phyloP scores from a whole-genome alignment of 2,888 invertebrate species.

The Cosmorhoe ocellata region DNA sequence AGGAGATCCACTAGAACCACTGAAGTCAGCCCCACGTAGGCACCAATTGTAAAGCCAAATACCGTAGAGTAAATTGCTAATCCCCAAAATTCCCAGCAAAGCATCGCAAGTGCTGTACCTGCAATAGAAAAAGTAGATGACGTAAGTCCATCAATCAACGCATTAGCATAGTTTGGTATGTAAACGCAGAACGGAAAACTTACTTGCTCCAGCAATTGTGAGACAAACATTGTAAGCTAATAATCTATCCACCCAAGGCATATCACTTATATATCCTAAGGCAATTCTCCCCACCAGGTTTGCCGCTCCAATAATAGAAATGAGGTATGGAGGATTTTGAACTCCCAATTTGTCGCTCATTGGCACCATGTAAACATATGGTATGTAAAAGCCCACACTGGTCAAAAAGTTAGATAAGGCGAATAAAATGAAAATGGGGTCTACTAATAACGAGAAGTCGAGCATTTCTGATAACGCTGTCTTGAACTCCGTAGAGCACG shows the following conservation, averaged over 20 bases:
- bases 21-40: conserved; percentile 98
- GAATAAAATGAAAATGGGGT: conserved; percentile 94
- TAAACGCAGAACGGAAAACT: conserved; percentile 59
- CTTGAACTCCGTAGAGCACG: conserved; percentile 86
- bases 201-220: conserved; percentile 93
- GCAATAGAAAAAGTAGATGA: conserved; percentile 43
- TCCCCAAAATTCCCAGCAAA: conserved; percentile 87
- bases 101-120: conserved; percentile 92
- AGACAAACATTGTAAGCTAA: conserved; percentile 94
- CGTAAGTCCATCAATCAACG: background rate
- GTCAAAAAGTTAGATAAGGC: conserved; percentile 96
- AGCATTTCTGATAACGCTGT: conserved; percentile 91
- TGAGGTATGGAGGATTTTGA: conserved; percentile 85
- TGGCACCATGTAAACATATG: conserved; percentile 92
- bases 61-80: conserved; percentile 89
- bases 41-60: conserved; percentile 96
- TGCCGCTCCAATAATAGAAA: conserved; percentile 92
- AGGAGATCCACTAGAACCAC: conserved; percentile 97
- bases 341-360: conserved; percentile 86
- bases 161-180: background rate
- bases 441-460: conserved; percentile 91
- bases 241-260: conserved; percentile 95
- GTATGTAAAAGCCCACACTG: conserved; percentile 96
- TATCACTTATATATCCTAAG: conserved; percentile 93
- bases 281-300: conserved; percentile 95